These are phyloP conservation scores for Leucophora obtusa DNA, from an alignment of 2,888 invertebrate species.

Conservation along the genomic window DNA sequence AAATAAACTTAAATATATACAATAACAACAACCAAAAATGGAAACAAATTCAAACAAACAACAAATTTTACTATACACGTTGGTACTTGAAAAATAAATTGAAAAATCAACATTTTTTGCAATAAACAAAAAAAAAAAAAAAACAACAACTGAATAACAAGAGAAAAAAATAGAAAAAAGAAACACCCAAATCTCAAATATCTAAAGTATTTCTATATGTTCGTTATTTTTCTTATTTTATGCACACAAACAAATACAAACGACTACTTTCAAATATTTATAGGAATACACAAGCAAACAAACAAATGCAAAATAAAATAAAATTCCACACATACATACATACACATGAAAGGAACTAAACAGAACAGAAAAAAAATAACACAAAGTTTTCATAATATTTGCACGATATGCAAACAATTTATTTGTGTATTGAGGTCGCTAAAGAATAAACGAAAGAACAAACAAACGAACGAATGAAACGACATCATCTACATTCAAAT, in stretches of 20 bases:
- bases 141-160: slow-evolving; percentile 18
- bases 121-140: slow-evolving; percentile 14
- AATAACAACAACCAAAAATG: not conserved
- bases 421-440: slow-evolving; percentile 61
- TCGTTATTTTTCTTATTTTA: slow-evolving; percentile 13
- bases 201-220: slow-evolving; percentile 32
- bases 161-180: slow-evolving; percentile 28
- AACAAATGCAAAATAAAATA: not conserved
- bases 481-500: slow-evolving; percentile 54
- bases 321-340: not conserved
- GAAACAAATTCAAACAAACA: not conserved
- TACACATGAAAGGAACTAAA: not conserved
- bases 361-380: not conserved
- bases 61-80: not conserved
- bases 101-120: slow-evolving; percentile 50
- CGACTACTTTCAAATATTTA: not conserved
- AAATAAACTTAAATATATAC: slow-evolving; percentile 53
- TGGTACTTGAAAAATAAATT: slow-evolving; percentile 46
- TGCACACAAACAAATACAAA: not conserved
- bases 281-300: not conserved
- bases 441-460: slow-evolving; percentile 44
- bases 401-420: slow-evolving; percentile 61
- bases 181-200: slow-evolving; percentile 42
- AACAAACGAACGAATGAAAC: slow-evolving; percentile 29
- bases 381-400: slow-evolving; percentile 48